Base-by-base conservation (phyloP, 2,888 invertebrate species). In the Rotaria magnacalcarata region DNA sequence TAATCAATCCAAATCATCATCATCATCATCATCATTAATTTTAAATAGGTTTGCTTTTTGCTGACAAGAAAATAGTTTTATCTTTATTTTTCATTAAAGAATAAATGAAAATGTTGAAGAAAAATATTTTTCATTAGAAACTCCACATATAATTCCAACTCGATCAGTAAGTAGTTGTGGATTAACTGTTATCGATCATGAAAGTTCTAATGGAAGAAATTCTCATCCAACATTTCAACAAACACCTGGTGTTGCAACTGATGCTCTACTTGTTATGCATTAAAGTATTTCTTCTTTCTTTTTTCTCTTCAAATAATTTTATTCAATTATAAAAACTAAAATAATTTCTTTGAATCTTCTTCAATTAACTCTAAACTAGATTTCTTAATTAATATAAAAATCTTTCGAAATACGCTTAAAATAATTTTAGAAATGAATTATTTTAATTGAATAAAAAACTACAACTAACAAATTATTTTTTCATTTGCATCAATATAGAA, bases 261-360 rank as follows among this genome's bases (percentile, higher is more conserved):
- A 75, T 75, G 27, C 75, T 43, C 43, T 75, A 24, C 75, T 75
- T 75, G 75, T 75, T 43, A 75, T 75, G 75, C 75, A 75, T 75
- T 75, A 75, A 75, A 60, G 50, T 52, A 52, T 52, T 52, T 52
- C 14, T 14, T 52, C 14, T 52, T 52, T 14, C 14, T 52, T 52
- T 11, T 14, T 52, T 52, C 50, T 52, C 14, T 14, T 14, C 2
- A 52, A 52, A 52, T 52, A 11, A 52, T 14, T 52, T 14, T 52
- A 52, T 52, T 52, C 11, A 52, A 10, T 47, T 47, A 47, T 11
- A 34, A 34, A 34, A 34, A 34, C 34, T 34, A 34, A 34, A 34
- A 34, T 34, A 34, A 34, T 34, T 34, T 34, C 34, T 34, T 34
- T 34, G 34, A 34, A 34, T 34, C 34, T 34, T 34, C 34, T 34